Percentiles rank a stretch among this genome's conserved stretches.
phyloP scores from a whole-genome alignment of 2,888 invertebrate species.

The Synergus gifuensis region DNA sequence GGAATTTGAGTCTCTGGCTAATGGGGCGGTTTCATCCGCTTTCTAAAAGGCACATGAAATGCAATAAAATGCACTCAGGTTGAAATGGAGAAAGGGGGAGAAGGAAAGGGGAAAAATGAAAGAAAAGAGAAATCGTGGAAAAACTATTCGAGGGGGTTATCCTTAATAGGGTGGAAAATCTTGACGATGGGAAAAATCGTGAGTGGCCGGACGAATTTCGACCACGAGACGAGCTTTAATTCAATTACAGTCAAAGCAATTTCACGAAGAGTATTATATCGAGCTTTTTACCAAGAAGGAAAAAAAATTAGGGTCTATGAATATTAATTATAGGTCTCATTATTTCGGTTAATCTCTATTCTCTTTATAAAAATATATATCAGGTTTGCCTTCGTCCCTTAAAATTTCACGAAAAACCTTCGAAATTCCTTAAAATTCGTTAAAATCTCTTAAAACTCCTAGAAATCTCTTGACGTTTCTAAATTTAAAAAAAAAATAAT shows the following conservation, averaged over 20 bases:
- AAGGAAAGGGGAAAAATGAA: neutral
- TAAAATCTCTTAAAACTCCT: too few relatives aligned
- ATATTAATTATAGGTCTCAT: neutral
- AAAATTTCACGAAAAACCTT: too few relatives aligned
- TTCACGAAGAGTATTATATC: neutral
- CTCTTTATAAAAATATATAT: too few relatives aligned
- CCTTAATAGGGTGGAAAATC: constrained; percentile 56
- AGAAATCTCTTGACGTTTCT: too few relatives aligned
- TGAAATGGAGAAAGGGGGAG: constrained; percentile 27
- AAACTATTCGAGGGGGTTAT: constrained; percentile 39
- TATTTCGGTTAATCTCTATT: neutral
- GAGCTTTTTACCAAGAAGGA: neutral
- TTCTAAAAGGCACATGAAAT: constrained; percentile 33
- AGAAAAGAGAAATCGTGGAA: constrained; percentile 39
- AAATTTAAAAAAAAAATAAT: too few relatives aligned
- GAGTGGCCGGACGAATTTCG: constrained; percentile 13
- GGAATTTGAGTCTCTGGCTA: constrained; percentile 42
- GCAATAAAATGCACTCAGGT: constrained; percentile 31
- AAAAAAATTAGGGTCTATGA: neutral
- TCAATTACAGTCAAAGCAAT: constrained; percentile 49
- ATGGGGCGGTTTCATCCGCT: constrained; percentile 13
- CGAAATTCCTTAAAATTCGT: too few relatives aligned
- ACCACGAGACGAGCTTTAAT: constrained; percentile 56
- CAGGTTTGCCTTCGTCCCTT: too few relatives aligned
- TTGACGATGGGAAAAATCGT: constrained; percentile 46